phyloP scores from a whole-genome alignment of 2,888 invertebrate species.

The Hirtodrosophila duncani region DNA sequence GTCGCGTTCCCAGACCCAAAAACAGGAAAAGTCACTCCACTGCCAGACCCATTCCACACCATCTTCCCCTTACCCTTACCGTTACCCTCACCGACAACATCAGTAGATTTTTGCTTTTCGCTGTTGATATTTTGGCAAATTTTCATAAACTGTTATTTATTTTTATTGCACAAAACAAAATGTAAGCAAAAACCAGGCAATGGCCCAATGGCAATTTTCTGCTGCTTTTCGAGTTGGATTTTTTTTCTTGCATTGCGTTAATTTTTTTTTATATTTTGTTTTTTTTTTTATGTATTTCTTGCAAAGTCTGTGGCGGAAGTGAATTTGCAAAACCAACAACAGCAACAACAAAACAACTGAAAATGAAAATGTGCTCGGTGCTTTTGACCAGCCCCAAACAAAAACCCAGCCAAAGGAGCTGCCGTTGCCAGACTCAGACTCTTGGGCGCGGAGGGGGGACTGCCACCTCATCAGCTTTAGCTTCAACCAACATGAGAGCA shows the following conservation, averaged over 20 bases:
- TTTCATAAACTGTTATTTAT: slow-evolving; percentile 73
- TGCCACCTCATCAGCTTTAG: slow-evolving; percentile 1
- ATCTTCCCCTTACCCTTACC: too few relatives aligned
- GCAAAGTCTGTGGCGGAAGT: slow-evolving; percentile 60
- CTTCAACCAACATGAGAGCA: background rate
- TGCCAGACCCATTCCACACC: slow-evolving; percentile 2
- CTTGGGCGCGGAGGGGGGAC: background rate
- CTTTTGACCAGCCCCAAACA: slow-evolving; percentile 48
- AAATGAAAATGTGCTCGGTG: slow-evolving; percentile 59
- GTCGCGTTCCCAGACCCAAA: slow-evolving; percentile 45
- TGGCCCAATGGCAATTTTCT: slow-evolving; percentile 52
- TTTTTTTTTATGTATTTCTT: slow-evolving; percentile 29
- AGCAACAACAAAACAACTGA: slow-evolving; percentile 35
- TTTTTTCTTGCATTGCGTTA: slow-evolving; percentile 25
- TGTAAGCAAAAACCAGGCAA: slow-evolving; percentile 30
- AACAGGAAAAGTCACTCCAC: slow-evolving; percentile 66
- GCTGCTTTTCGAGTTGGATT: slow-evolving; percentile 46
- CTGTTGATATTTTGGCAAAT: slow-evolving; percentile 70
- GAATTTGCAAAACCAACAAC: slow-evolving; percentile 58
- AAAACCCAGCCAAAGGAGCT: slow-evolving; percentile 30
- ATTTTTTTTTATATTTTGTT: slow-evolving; percentile 27
- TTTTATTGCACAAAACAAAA: slow-evolving; percentile 64
- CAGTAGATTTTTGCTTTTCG: slow-evolving; percentile 27
- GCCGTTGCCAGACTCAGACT: slow-evolving; percentile 38
- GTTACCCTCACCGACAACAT: too few relatives aligned